These are phyloP conservation scores for Pachycephala philippinensis DNA, from an alignment of 2,113 vertebrate species.

Conservation along the genomic window DNA sequence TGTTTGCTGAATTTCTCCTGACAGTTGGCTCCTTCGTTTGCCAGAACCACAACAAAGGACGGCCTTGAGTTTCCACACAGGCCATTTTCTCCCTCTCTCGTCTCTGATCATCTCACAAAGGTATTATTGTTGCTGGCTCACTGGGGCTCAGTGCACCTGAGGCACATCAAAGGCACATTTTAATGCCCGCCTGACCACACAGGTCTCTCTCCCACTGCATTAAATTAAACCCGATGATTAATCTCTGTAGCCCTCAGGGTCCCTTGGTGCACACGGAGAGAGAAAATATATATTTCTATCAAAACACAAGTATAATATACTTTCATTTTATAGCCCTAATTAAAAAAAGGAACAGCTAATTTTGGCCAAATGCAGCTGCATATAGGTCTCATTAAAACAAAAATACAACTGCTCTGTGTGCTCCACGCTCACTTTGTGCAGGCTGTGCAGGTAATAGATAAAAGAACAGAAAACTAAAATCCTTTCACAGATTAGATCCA, in stretches of 20 bases:
- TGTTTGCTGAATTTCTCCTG: conserved; percentile 71
- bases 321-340: conserved; percentile 72
- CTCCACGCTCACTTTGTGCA: not conserved
- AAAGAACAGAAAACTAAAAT: conserved; percentile 3
- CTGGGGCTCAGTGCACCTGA: conserved; percentile 72
- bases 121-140: conserved; percentile 72
- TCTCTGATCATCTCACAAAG: conserved; percentile 75
- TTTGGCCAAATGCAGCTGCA: conserved; percentile 73
- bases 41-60: conserved; percentile 79
- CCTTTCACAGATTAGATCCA: conserved; percentile 49
- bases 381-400: conserved; percentile 61
- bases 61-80: conserved; percentile 72
- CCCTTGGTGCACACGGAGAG: conserved; percentile 56
- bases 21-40: conserved; percentile 70
- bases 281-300: conserved; percentile 69
- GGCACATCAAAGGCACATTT: conserved; percentile 73
- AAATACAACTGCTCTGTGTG: conserved; percentile 56
- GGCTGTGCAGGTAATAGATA: conserved; percentile 2
- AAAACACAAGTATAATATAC: conserved; percentile 70
- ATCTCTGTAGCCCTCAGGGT: conserved; percentile 70
- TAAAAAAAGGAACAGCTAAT: conserved; percentile 73
- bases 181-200: conserved; percentile 72
- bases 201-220: conserved; percentile 72
- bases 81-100: conserved; percentile 53
- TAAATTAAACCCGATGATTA: conserved; percentile 76